phyloP scores from a whole-genome alignment of 2,113 vertebrate genomes.

The Onychostruthus taczanowskii region DNA sequence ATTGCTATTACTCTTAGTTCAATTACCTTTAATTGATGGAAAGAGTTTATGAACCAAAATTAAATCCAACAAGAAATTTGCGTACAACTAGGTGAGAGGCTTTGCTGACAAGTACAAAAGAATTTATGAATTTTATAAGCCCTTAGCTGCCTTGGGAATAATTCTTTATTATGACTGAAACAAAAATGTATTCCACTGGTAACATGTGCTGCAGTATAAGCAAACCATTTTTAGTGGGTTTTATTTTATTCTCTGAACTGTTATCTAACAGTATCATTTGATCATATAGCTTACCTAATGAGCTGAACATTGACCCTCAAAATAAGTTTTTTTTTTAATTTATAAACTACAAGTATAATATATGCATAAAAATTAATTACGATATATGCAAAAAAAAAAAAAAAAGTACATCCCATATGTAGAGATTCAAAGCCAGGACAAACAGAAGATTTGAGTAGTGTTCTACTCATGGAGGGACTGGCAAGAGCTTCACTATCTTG shows the following conservation, averaged over 20 bases:
- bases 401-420: neutral
- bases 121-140: constrained; percentile 3
- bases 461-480: neutral
- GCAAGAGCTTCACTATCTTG: neutral
- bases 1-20: neutral
- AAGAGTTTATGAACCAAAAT: neutral
- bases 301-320: neutral
- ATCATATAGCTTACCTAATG: neutral
- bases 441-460: neutral
- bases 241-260: neutral
- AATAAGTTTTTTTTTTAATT: neutral
- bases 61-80: neutral
- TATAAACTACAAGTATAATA: neutral
- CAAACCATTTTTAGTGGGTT: neutral
- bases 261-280: neutral
- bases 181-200: neutral
- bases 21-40: neutral
- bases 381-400: neutral
- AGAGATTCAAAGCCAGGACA: neutral
- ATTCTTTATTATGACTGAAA: constrained; percentile 3
- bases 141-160: neutral
- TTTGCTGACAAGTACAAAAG: neutral
- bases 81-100: neutral
- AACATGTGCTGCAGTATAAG: neutral
- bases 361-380: neutral